Conservation (phyloP, 2,113 vertebrate species). For the Callaeas wilsoni region DNA sequence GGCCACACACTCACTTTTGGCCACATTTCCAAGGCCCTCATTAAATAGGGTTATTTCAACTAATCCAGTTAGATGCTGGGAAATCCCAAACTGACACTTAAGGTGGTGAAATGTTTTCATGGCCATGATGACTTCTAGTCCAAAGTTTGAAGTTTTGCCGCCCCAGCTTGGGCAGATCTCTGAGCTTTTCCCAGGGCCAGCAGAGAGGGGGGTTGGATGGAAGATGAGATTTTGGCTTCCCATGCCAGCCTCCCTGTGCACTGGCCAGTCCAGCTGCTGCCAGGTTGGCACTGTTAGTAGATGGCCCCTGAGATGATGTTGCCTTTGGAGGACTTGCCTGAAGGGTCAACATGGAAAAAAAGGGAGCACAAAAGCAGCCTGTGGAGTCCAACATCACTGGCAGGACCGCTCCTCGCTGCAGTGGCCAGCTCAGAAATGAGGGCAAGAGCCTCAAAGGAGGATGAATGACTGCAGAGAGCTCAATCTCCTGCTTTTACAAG, state of each 20-base stretch:
- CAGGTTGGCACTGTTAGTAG: background rate
- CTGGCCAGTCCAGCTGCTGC: background rate
- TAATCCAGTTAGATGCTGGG: background rate
- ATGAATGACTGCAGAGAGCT: background rate
- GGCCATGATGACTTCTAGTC: background rate
- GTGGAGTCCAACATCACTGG: background rate
- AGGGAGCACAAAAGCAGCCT: background rate
- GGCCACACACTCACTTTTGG: fast-evolving
- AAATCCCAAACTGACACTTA: background rate
- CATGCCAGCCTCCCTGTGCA: fast-evolving
- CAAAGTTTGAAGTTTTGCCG: background rate
- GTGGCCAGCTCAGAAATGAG: background rate
- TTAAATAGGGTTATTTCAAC: too few species aligned
- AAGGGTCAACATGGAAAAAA: background rate
- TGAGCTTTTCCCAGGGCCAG: background rate
- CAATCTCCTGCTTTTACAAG: background rate
- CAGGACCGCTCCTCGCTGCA: background rate
- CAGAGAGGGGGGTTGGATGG: background rate
- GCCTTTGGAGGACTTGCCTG: background rate
- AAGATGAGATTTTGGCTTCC: background rate
- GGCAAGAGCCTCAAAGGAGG: background rate
- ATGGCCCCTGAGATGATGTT: background rate
- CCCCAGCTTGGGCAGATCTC: background rate
- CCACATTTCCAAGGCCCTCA: background rate
- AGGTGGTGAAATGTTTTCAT: background rate